These are phyloP conservation scores for Lasioglossum lativentre DNA, from an alignment of 2,888 invertebrate species.

Conservation along the genomic window DNA sequence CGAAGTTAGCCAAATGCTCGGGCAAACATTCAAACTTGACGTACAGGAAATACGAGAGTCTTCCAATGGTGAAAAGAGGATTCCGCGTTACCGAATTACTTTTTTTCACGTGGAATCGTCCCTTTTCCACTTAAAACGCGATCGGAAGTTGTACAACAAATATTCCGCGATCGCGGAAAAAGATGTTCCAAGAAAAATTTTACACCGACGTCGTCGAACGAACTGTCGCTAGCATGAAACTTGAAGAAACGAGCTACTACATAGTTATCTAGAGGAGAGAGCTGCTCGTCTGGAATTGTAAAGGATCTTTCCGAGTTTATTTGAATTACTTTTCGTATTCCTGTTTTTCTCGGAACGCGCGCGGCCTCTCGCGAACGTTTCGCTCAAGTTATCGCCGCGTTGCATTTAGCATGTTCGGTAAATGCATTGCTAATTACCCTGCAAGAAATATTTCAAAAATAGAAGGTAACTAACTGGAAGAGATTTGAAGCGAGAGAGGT, in stretches of 20 bases:
- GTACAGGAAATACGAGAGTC: neutral
- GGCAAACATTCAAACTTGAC: neutral
- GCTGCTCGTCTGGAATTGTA: neutral
- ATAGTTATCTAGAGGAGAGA: neutral
- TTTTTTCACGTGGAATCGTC: neutral
- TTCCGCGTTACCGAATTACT: neutral
- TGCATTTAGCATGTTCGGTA: neutral
- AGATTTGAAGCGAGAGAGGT: neutral
- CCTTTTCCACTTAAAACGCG: too few relatives aligned
- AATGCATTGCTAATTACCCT: neutral
- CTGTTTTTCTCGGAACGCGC: neutral
- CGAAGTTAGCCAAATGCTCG: neutral
- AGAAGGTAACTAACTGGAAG: neutral
- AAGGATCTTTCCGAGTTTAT: neutral
- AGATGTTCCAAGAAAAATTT: neutral
- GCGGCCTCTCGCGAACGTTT: too few relatives aligned
- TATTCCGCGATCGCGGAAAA: too few relatives aligned
- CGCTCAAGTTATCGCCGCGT: neutral
- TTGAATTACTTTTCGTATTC: neutral
- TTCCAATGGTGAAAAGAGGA: neutral
- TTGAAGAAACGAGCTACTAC: constrained; percentile 1
- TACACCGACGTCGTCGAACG: neutral
- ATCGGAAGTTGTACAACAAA: too few relatives aligned
- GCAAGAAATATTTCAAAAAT: neutral
- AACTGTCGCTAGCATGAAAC: neutral